Base-by-base conservation (phyloP, 2,113 vertebrate species). In the Herpailurus yagouaroundi region DNA sequence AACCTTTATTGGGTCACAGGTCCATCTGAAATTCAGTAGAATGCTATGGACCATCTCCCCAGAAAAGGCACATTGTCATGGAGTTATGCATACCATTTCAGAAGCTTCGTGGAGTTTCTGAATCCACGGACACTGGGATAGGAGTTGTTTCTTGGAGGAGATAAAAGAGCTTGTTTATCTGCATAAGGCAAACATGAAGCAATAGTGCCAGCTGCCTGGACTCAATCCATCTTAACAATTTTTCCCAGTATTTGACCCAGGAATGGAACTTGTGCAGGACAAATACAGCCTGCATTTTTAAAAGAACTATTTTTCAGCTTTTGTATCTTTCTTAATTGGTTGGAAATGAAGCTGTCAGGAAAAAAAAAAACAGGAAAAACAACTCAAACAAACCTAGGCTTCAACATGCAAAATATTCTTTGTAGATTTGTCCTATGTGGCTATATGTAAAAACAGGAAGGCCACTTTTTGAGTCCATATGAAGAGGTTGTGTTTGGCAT, bases 401-500 rank as follows among this genome's bases (percentile, higher is more conserved):
- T 69, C 94, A 41, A 95, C 90, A 97, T 95, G 93, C 82, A 95
- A 97, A 95, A 97, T 68, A 86, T 92, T 89, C 85, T 96, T 98
- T 95, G 66, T 25, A 92, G 69, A 93, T 96, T 95, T 93, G 86
- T 97, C 60, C 55, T 95, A 93, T 86, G 63, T 8, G 4, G 68
- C 41, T 96, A 7, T 48, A 89, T 29, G 55, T 63, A 92, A 76
- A 5, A 92, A 87, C 23, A 92, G 69, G 88, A 92, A 97, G 64
- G 38, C 41, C 38, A 57, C 33, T 93, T 96, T 82, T 68, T 74
- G 74, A 79, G 13, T 89, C 41, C 60, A 95, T 18, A 66, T 27
- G 73, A 77, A 89, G 18, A 52, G 33, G 16, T n/a, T 71, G 45
- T 63, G 69, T 36, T 36, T 36, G 50, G 7, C 21, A 85, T 85